Conservation (phyloP, 2,797 vertebrate species). For the Oreonectes daqikongensis region DNA sequence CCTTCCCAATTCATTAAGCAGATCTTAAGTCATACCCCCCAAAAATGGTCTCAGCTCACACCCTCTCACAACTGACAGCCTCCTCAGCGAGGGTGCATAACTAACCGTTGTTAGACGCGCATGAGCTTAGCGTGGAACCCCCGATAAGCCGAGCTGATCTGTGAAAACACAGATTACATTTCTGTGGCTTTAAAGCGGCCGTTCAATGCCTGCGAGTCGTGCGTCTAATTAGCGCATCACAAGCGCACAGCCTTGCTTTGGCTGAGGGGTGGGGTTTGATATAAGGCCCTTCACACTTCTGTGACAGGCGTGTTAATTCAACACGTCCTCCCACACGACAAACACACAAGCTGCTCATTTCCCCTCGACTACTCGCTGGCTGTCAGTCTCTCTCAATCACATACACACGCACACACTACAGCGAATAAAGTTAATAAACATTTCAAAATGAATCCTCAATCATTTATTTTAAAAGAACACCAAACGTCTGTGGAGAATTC, state of each 20-base stretch:
- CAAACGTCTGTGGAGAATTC: conserved; percentile 7
- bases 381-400: conserved; percentile 8
- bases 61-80: conserved; percentile 3
- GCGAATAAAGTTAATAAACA: conserved; percentile 10
- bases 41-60: conserved; percentile 4
- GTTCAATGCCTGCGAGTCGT: conserved; percentile 34
- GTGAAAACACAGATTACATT: conserved; percentile 80
- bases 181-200: conserved; percentile 60
- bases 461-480: neutral
- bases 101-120: conserved; percentile 68
- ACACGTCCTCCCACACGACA: conserved; percentile 38
- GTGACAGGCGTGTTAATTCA: conserved; percentile 75
- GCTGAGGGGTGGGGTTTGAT: conserved; percentile 20
- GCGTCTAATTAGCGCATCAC: conserved; percentile 37
- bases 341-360: conserved; percentile 32
- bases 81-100: conserved; percentile 59
- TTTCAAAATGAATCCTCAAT: neutral
- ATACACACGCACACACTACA: neutral
- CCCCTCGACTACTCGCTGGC: conserved; percentile 3
- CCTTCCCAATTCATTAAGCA: conserved; percentile 40
- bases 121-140: conserved; percentile 70
- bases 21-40: conserved; percentile 29
- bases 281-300: conserved; percentile 53
- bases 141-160: conserved; percentile 78
- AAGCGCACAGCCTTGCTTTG: conserved; percentile 15